Percentiles rank a stretch among this genome's conserved stretches.
These are phyloP conservation scores for Drosophila mayaguana DNA, from an alignment of 2,888 invertebrate species.

Conservation along the genomic window DNA sequence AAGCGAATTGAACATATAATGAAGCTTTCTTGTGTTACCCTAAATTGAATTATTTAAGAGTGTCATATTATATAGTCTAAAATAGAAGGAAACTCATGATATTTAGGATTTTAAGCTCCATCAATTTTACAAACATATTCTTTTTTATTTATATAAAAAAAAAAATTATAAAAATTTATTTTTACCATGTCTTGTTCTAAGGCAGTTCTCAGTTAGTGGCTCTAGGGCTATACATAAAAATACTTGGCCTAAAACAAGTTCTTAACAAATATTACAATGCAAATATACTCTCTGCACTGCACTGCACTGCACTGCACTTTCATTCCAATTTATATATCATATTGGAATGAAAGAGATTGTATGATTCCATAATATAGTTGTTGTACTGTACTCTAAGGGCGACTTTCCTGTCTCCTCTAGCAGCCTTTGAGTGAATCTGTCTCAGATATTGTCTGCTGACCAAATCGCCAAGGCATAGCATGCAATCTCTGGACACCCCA, in stretches of 20 bases:
- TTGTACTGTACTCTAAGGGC: neutral
- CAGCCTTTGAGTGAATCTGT: conserved; percentile 8
- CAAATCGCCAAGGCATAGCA: neutral
- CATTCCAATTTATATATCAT: neutral
- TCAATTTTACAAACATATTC: too few relatives aligned
- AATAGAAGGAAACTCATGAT: neutral
- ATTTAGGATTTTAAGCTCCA: too few relatives aligned
- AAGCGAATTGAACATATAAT: neutral
- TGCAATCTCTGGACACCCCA: conserved; percentile 14
- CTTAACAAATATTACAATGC: too few relatives aligned
- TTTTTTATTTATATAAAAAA: too few relatives aligned
- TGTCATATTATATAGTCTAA: neutral
- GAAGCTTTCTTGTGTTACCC: too few relatives aligned
- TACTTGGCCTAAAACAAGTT: too few relatives aligned
- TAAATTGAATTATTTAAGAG: neutral
- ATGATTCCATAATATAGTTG: neutral
- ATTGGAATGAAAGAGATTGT: neutral
- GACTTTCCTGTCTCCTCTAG: neutral
- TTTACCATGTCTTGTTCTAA: too few relatives aligned
- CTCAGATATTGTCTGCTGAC: neutral
- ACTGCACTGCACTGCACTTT: too few relatives aligned
- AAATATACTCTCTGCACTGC: too few relatives aligned
- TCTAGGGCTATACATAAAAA: too few relatives aligned
- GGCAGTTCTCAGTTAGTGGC: too few relatives aligned
- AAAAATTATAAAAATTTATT: too few relatives aligned